These are phyloP conservation scores for Pediacus dermestoides DNA, from an alignment of 2,888 invertebrate species.

Conservation along the genomic window DNA sequence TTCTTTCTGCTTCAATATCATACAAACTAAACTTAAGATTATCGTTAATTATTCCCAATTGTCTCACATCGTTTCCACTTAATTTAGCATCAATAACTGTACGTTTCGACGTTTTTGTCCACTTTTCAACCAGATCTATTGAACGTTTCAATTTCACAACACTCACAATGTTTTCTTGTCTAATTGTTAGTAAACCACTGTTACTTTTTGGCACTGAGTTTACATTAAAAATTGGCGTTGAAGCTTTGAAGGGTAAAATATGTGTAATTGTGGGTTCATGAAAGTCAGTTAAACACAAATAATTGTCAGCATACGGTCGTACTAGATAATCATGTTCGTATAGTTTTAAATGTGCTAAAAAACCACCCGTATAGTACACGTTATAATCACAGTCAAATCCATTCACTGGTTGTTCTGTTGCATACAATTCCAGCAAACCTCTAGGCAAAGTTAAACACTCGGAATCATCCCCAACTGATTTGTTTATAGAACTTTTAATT, in stretches of 20 bases:
- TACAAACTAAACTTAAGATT: constrained; percentile 22
- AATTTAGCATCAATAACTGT: constrained; percentile 29
- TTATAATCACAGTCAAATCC: constrained; percentile 26
- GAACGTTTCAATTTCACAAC: constrained; percentile 14
- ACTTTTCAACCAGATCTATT: constrained; percentile 10
- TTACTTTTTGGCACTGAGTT: constrained; percentile 13
- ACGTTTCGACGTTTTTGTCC: constrained; percentile 8
- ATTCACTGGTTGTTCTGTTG: constrained; percentile 21
- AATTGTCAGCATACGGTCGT: constrained; percentile 20
- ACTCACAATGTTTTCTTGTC: constrained; percentile 20
- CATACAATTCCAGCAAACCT: constrained; percentile 25
- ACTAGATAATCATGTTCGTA: constrained; percentile 23
- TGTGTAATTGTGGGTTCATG: constrained; percentile 5
- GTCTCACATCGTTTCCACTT: constrained; percentile 12
- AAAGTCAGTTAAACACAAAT: constrained; percentile 18
- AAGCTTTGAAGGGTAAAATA: constrained; percentile 10
- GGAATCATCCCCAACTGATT: no score
- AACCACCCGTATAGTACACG: constrained; percentile 27
- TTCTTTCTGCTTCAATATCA: constrained; percentile 19
- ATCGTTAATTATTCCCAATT: constrained; percentile 20
- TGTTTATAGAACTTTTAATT: no score
- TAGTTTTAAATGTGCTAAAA: constrained; percentile 23
- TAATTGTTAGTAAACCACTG: constrained; percentile 17
- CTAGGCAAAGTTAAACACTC: constrained; percentile 23
- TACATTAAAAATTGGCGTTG: constrained; percentile 20